phyloP scores from a whole-genome alignment of 1,140 invertebrate species.

The Copidosoma floridanum region DNA sequence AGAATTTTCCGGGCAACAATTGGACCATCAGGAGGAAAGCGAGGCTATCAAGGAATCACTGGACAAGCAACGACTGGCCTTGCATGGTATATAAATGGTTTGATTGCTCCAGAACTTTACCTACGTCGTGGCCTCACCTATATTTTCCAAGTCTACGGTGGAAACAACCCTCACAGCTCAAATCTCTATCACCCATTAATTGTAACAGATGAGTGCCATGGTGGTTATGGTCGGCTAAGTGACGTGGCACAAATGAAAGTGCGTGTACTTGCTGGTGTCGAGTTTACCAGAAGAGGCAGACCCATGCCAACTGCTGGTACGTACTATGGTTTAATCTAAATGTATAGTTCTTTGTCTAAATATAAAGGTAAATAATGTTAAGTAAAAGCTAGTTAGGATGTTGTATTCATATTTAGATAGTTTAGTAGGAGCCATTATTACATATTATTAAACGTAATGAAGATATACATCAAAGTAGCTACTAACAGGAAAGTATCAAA shows the following conservation, averaged over 20 bases:
- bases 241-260: slow-evolving; percentile 71
- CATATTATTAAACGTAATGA: too few relatives aligned
- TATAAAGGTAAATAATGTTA: too few relatives aligned
- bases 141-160: slow-evolving; percentile 77
- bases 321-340: slow-evolving; percentile 1
- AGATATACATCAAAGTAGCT: too few relatives aligned
- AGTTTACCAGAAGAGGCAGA: slow-evolving; percentile 76
- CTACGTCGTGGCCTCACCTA: slow-evolving; percentile 83
- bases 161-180: slow-evolving; percentile 86
- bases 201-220: slow-evolving; percentile 82
- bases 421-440: too few relatives aligned
- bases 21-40: slow-evolving; percentile 76
- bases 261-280: slow-evolving; percentile 81
- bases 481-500: too few relatives aligned
- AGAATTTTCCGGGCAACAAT: slow-evolving; percentile 73
- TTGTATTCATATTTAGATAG: too few relatives aligned
- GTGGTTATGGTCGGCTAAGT: slow-evolving; percentile 74
- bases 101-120: slow-evolving; percentile 82
- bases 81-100: slow-evolving; percentile 86
- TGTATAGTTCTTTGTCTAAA: background rate
- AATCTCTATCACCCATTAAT: slow-evolving; percentile 90
- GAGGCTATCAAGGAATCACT: slow-evolving; percentile 77
- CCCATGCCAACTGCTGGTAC: slow-evolving; percentile 72
- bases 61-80: slow-evolving; percentile 62
- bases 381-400: too few relatives aligned